These are phyloP conservation scores for Plebejus anna DNA, from an alignment of 2,888 invertebrate species.

Conservation along the genomic window DNA sequence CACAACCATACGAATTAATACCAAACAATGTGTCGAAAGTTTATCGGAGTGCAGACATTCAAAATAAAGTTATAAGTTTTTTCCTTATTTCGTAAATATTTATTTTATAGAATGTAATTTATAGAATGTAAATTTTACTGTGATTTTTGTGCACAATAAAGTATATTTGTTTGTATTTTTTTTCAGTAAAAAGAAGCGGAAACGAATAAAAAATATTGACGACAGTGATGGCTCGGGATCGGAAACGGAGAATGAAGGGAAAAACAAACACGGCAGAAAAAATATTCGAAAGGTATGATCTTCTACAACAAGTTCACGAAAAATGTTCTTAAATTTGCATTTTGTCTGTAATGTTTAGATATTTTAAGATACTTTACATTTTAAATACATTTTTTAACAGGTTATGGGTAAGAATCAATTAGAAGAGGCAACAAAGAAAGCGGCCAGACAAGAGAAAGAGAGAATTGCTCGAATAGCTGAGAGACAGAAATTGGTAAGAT, in stretches of 20 bases:
- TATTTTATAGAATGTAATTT: too few relatives aligned
- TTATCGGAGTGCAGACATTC: background rate
- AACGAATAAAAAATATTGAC: constrained; percentile 64
- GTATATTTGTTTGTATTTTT: background rate
- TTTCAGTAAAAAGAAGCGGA: constrained; percentile 70
- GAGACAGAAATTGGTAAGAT: constrained; percentile 88
- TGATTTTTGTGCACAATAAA: too few relatives aligned
- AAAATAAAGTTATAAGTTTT: background rate
- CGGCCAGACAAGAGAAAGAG: constrained; percentile 94
- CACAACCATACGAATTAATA: too few relatives aligned
- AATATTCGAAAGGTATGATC: constrained; percentile 68
- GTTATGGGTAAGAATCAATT: constrained; percentile 82
- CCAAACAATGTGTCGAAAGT: too few relatives aligned
- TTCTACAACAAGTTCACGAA: background rate
- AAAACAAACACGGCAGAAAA: constrained; percentile 73
- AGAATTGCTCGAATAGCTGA: constrained; percentile 92
- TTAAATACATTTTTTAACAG: constrained; percentile 46
- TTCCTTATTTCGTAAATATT: background rate
- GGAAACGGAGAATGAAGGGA: constrained; percentile 69
- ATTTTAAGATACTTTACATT: too few relatives aligned
- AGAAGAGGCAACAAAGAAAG: constrained; percentile 91
- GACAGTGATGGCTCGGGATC: constrained; percentile 70
- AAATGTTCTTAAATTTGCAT: too few relatives aligned
- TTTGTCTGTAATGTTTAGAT: too few relatives aligned
- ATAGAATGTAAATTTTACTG: too few relatives aligned